phyloP scores from a whole-genome alignment of 2,888 invertebrate species.

The Clitarchus hookeri region DNA sequence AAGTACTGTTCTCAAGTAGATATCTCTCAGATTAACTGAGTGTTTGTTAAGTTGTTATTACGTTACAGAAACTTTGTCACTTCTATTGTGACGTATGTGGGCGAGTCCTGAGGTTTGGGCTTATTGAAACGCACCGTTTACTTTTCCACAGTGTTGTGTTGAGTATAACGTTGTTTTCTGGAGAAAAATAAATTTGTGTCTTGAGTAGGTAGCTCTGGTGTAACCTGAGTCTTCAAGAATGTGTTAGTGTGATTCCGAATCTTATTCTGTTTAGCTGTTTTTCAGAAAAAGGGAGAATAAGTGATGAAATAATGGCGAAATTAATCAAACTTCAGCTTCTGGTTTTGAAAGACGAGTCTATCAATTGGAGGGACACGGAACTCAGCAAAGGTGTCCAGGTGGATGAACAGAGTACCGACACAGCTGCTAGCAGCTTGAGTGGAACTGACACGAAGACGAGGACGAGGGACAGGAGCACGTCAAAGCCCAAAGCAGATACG shows the following conservation, averaged over 20 bases:
- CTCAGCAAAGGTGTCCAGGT: not conserved
- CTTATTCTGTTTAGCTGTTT: not conserved
- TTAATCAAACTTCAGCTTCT: not conserved
- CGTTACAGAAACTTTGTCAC: too few relatives aligned
- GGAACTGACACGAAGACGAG: not conserved
- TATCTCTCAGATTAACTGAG: too few relatives aligned
- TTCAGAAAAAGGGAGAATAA: not conserved
- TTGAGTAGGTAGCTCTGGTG: not conserved
- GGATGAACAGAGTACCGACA: not conserved
- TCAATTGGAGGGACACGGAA: not conserved
- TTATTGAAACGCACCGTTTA: too few relatives aligned
- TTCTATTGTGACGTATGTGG: too few relatives aligned
- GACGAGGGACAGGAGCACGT: not conserved
- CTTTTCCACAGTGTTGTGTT: too few relatives aligned
- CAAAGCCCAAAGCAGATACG: not conserved
- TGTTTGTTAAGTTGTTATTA: too few relatives aligned
- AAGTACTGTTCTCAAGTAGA: too few relatives aligned
- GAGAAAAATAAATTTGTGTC: not conserved
- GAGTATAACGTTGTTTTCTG: too few relatives aligned
- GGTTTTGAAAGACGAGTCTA: not conserved
- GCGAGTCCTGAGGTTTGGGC: too few relatives aligned
- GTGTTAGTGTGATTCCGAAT: too few relatives aligned
- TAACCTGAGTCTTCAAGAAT: not conserved
- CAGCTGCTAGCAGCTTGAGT: not conserved
- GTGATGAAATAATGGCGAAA: not conserved